Percentiles rank a stretch among this genome's conserved stretches.
These are phyloP conservation scores for Poecilia picta DNA, from an alignment of 2,797 vertebrate species.

Conservation along the genomic window DNA sequence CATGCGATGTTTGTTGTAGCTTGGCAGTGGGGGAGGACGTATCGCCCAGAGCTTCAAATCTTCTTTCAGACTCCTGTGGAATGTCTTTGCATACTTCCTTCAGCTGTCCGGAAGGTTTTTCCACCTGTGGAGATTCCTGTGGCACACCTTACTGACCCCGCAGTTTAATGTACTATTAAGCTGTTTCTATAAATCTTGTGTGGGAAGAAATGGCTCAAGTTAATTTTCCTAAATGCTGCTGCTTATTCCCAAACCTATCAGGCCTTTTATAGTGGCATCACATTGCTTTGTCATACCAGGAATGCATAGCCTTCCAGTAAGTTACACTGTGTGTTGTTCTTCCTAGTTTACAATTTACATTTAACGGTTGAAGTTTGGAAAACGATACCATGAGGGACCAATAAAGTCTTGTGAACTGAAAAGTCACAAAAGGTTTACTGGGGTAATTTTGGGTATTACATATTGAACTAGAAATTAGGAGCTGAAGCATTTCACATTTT, in stretches of 20 bases:
- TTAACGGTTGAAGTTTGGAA: background rate
- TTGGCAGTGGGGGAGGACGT: constrained; percentile 24
- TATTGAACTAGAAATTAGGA: background rate
- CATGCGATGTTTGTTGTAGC: constrained; percentile 33
- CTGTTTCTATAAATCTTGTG: background rate
- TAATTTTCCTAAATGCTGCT: background rate
- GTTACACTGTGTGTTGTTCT: background rate
- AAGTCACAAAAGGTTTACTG: background rate
- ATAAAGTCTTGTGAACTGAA: background rate
- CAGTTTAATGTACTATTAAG: background rate
- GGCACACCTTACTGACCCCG: background rate
- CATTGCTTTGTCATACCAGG: background rate
- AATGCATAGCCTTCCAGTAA: background rate
- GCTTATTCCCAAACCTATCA: background rate
- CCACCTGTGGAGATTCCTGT: constrained; percentile 6
- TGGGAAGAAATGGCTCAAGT: background rate
- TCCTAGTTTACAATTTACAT: background rate
- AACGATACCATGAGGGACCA: background rate
- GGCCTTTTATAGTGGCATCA: background rate
- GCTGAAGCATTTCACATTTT: background rate
- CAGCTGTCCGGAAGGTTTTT: constrained; percentile 24
- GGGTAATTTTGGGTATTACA: background rate
- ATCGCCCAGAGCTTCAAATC: constrained; percentile 40
- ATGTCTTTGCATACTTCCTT: constrained; percentile 58
- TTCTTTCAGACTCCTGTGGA: constrained; percentile 57